Evolutionary conservation across 2,797 vertebrate species (phyloP).

Genomic region (Calcarius lapponicus): DNA sequence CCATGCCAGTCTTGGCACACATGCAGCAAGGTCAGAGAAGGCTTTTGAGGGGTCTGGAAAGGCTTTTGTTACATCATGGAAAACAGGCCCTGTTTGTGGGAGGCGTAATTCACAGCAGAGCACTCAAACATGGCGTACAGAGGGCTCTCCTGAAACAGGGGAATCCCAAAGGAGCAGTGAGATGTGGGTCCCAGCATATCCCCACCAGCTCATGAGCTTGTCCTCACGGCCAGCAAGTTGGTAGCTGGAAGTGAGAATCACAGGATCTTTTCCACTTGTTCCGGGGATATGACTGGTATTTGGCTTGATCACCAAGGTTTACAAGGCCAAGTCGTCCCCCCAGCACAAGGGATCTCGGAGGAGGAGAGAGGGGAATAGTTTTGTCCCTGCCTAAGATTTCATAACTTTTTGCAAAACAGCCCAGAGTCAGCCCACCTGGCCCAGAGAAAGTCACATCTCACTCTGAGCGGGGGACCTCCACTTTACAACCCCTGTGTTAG

Average conservation of each 20-base stretch:
- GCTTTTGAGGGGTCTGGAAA: not conserved
- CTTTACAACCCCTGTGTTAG: not conserved
- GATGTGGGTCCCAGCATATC: too few species aligned
- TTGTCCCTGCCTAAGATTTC: not conserved
- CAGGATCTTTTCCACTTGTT: not conserved
- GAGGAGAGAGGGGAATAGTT: not conserved
- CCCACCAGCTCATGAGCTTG: not conserved
- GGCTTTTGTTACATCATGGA: not conserved
- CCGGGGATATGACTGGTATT: fast-evolving
- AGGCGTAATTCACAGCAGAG: not conserved
- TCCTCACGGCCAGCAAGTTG: not conserved
- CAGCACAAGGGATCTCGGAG: not conserved
- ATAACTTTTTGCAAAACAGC: not conserved
- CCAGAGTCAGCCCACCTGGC: not conserved
- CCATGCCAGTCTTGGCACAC: not conserved
- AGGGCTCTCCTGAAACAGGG: not conserved
- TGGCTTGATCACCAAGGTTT: not conserved
- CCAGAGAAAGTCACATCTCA: not conserved
- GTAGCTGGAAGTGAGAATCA: not conserved
- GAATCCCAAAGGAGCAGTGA: too few species aligned
- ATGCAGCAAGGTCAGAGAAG: too few species aligned
- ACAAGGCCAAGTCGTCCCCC: fast-evolving
- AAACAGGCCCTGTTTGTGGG: not conserved
- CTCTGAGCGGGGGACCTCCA: not conserved
- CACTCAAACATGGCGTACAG: not conserved